Conservation (phyloP, 2,113 vertebrate species). For the Sapayoa aenigma region DNA sequence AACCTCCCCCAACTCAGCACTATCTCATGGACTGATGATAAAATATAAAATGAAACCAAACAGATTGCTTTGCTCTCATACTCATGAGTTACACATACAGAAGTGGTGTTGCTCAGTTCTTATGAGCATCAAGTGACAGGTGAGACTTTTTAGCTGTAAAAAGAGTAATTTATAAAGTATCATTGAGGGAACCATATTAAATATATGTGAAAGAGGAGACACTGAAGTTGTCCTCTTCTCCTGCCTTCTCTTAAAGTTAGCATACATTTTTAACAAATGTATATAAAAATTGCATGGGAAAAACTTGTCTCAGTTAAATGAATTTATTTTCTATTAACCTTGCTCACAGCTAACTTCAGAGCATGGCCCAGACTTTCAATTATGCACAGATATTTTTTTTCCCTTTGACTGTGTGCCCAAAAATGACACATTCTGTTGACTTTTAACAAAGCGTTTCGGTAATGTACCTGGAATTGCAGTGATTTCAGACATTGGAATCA, state of each 20-base stretch:
- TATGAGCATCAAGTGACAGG: neutral
- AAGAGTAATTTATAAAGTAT: neutral
- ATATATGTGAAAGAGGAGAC: neutral
- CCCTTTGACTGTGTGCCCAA: neutral
- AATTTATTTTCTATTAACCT: neutral
- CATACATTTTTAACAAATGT: neutral
- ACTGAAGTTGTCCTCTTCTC: neutral
- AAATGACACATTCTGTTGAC: constrained; percentile 29
- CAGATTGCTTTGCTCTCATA: neutral
- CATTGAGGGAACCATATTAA: neutral
- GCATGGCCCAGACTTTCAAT: neutral
- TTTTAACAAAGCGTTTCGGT: neutral
- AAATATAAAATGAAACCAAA: neutral
- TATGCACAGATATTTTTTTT: neutral
- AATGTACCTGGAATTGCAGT: neutral
- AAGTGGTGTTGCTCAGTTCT: neutral
- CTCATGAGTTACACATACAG: neutral
- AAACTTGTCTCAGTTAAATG: neutral
- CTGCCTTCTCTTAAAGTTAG: neutral
- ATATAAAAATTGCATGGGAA: neutral
- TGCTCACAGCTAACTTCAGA: neutral
- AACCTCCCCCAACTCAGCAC: neutral
- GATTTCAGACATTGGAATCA: neutral
- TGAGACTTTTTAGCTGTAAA: neutral
- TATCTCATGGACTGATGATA: neutral